phyloP scores from a whole-genome alignment of 2,888 invertebrate genomes.

The Phalangium opilio region DNA sequence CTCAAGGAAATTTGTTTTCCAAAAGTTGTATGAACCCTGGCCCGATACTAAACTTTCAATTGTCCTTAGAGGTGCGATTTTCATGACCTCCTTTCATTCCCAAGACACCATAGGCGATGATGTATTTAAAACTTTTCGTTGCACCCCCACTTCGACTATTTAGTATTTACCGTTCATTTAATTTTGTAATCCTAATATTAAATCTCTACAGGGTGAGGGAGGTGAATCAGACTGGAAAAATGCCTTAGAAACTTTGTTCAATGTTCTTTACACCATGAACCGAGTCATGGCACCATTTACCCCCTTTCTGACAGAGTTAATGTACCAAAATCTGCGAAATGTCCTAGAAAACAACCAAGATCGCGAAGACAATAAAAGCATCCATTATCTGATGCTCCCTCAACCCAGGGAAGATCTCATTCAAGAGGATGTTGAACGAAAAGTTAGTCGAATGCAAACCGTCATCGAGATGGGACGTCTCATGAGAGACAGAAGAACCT shows the following conservation, averaged over 20 bases:
- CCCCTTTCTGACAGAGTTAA: constrained; percentile 85
- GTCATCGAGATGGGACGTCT: constrained; percentile 88
- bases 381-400: constrained; percentile 86
- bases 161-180: too few relatives aligned
- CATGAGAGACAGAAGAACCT: constrained; percentile 76
- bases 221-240: constrained; percentile 62
- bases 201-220: constrained; percentile 48
- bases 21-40: too few relatives aligned
- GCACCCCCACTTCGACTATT: too few relatives aligned
- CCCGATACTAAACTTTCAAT: too few relatives aligned
- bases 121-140: too few relatives aligned
- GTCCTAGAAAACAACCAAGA: constrained; percentile 38
- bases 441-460: constrained; percentile 81
- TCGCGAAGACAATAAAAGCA: constrained; percentile 41
- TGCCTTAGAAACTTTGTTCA: constrained; percentile 73
- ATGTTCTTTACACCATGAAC: constrained; percentile 72
- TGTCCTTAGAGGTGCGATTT: too few relatives aligned
- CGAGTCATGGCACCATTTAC: constrained; percentile 88
- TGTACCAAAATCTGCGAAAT: constrained; percentile 73
- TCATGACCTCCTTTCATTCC: too few relatives aligned
- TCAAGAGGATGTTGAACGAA: constrained; percentile 67
- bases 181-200: too few relatives aligned
- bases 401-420: constrained; percentile 49
- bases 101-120: too few relatives aligned
- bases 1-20: too few relatives aligned